These are phyloP conservation scores for Hemibagrus wyckioides DNA, from an alignment of 2,113 vertebrate species.

Conservation along the genomic window DNA sequence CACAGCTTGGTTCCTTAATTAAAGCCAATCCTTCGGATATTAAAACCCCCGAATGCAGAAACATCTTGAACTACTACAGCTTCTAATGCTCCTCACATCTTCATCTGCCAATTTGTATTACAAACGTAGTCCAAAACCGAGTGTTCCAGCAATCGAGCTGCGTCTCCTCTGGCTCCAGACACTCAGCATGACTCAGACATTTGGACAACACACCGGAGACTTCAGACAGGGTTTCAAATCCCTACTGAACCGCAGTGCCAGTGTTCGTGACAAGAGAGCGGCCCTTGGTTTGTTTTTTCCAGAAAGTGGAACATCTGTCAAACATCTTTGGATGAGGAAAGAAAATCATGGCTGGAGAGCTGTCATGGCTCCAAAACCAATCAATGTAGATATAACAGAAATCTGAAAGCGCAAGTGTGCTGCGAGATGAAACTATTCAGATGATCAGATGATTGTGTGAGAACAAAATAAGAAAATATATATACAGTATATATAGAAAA, in stretches of 20 bases:
- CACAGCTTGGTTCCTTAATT: neutral
- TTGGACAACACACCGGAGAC: constrained; percentile 14
- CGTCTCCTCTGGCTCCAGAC: constrained; percentile 13
- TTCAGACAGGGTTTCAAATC: constrained; percentile 11
- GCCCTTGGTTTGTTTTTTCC: neutral
- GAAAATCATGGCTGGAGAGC: constrained; percentile 15
- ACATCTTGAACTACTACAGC: neutral
- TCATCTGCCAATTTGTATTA: neutral
- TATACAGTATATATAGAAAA: neutral
- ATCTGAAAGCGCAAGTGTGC: constrained; percentile 18
- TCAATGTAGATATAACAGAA: neutral
- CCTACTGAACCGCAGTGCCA: neutral
- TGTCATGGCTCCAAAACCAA: constrained; percentile 8
- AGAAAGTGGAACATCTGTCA: constrained; percentile 34
- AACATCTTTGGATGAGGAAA: constrained; percentile 16
- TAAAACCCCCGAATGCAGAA: neutral
- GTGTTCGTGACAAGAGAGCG: neutral
- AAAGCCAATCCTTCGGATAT: neutral
- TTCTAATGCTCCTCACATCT: neutral
- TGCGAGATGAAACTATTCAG: constrained; percentile 17
- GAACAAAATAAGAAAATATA: too few species aligned
- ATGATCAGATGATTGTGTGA: too few species aligned
- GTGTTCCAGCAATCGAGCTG: constrained; percentile 13
- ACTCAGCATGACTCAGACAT: neutral
- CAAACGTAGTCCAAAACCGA: neutral